These are phyloP conservation scores for Drosophila quinaria DNA, from an alignment of 2,888 invertebrate genomes.

Conservation along the genomic window DNA sequence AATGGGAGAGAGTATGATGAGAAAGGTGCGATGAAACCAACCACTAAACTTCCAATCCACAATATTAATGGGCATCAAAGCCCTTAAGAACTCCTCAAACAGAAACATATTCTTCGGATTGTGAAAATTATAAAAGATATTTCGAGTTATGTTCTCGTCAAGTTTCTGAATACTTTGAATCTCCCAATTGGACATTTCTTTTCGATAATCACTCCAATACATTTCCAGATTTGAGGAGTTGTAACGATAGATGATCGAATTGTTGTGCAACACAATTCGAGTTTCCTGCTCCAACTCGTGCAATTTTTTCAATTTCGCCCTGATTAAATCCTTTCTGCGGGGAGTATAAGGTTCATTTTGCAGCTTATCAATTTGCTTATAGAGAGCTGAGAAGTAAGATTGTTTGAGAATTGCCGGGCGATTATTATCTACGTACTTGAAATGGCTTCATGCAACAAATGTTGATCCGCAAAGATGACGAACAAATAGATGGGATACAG, in stretches of 20 bases:
- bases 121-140: conserved; percentile 22
- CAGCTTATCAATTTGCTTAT: neutral
- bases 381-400: neutral
- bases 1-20: conserved; percentile 55
- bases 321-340: neutral
- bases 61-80: conserved; percentile 59
- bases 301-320: neutral
- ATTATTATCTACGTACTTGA: conserved; percentile 30
- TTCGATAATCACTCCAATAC: neutral
- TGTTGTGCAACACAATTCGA: neutral
- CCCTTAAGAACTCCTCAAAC: conserved; percentile 51
- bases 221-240: neutral
- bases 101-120: conserved; percentile 56
- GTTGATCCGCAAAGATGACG: conserved; percentile 44
- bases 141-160: conserved; percentile 20
- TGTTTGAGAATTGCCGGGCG: neutral
- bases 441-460: conserved; percentile 27
- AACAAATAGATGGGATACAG: conserved; percentile 39
- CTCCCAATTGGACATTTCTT: neutral
- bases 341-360: neutral
- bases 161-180: conserved; percentile 1
- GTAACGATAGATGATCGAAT: neutral
- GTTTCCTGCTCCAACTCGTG: neutral
- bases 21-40: conserved; percentile 14
- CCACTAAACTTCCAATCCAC: conserved; percentile 48